Conservation (phyloP, 2,113 vertebrate genomes). For the Bagarius yarrelli region DNA sequence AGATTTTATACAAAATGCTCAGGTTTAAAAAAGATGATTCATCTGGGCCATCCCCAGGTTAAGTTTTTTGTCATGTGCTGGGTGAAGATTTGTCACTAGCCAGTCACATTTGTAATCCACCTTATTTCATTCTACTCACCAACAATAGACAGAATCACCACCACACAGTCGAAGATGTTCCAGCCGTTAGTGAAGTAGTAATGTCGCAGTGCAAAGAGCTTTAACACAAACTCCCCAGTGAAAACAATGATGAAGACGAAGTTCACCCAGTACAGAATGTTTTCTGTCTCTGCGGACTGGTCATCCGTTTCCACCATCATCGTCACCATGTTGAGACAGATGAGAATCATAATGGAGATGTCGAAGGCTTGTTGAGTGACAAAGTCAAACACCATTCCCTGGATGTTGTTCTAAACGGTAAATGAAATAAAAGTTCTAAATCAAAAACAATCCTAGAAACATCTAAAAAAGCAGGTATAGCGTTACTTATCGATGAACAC, state of each 20-base stretch:
- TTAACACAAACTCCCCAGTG: conserved; percentile 93
- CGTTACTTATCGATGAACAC: too few species aligned
- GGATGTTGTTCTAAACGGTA: conserved; percentile 83
- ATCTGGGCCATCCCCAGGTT: too few species aligned
- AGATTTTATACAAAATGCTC: too few species aligned
- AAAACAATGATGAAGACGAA: conserved; percentile 94
- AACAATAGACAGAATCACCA: conserved; percentile 97
- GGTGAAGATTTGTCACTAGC: too few species aligned
- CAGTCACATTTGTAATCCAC: background rate
- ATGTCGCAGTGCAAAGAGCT: conserved; percentile 92
- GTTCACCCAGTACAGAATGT: conserved; percentile 96
- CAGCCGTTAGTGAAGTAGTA: conserved; percentile 99
- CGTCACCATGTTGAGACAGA: conserved; percentile 99
- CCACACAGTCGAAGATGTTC: conserved; percentile 98
- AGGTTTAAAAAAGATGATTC: too few species aligned
- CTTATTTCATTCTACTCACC: conserved; percentile 76
- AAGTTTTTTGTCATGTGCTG: too few species aligned
- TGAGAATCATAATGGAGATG: conserved; percentile 98
- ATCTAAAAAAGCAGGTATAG: too few species aligned
- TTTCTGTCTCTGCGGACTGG: conserved; percentile 86
- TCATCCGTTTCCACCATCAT: conserved; percentile 99
- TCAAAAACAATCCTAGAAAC: too few species aligned
- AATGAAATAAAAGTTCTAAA: background rate
- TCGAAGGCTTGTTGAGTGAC: conserved; percentile 98
- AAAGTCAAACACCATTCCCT: conserved; percentile 94